These are phyloP conservation scores for Zeuzera pyrina DNA, from an alignment of 2,888 invertebrate species.

Conservation along the genomic window DNA sequence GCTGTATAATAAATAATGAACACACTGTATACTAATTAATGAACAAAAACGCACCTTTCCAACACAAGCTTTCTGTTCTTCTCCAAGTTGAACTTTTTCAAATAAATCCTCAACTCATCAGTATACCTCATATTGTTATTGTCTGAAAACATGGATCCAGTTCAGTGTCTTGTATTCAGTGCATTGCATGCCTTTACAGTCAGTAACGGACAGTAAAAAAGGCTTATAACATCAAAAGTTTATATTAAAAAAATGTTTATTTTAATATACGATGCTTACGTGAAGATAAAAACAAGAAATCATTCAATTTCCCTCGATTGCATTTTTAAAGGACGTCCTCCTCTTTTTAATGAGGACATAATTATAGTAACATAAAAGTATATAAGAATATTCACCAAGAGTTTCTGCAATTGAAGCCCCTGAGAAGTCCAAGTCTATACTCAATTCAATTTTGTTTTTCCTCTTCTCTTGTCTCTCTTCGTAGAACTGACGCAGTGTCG, in stretches of 20 bases:
- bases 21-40: constrained; percentile 1
- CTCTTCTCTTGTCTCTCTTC: constrained; percentile 27
- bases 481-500: constrained; percentile 37
- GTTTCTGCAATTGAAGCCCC: constrained; percentile 31
- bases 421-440: constrained; percentile 40
- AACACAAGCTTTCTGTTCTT: constrained; percentile 53
- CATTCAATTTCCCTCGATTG: neutral
- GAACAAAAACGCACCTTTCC: constrained; percentile 34
- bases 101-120: constrained; percentile 46
- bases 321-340: too few species aligned
- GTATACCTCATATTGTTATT: constrained; percentile 29
- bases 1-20: too few species aligned
- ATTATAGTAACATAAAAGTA: neutral
- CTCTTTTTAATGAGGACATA: neutral
- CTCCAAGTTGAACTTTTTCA: constrained; percentile 50
- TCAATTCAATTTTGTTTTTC: constrained; percentile 32
- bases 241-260: neutral
- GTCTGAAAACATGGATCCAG: constrained; percentile 29
- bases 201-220: too few species aligned
- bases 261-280: neutral
- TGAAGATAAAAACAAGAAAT: neutral
- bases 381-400: constrained; percentile 23
- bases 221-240: too few species aligned
- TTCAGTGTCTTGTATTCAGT: too few species aligned
- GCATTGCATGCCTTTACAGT: too few species aligned